These are phyloP conservation scores for Cheilosia urbana DNA, from an alignment of 2,888 invertebrate genomes.

Conservation along the genomic window DNA sequence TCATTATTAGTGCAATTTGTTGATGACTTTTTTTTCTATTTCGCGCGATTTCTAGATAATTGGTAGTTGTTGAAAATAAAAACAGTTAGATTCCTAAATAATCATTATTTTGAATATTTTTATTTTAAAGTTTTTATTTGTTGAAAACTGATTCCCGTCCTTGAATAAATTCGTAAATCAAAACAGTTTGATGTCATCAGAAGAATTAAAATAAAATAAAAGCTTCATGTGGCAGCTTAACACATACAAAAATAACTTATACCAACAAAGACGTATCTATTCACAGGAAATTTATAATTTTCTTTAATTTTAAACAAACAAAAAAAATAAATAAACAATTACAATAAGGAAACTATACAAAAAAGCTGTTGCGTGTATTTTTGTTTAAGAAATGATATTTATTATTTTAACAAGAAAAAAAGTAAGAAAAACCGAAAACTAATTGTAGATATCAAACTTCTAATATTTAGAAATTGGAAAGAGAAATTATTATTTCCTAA, in stretches of 20 bases:
- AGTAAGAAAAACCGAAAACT: constrained; percentile 27
- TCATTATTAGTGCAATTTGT: constrained; percentile 50
- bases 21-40: constrained; percentile 10
- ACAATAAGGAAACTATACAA: constrained; percentile 61
- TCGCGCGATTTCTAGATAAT: constrained; percentile 3
- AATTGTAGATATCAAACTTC: constrained; percentile 72
- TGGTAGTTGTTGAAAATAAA: background rate
- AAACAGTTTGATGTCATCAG: constrained; percentile 80
- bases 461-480: constrained; percentile 73
- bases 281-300: constrained; percentile 49
- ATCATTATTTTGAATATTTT: background rate
- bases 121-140: constrained; percentile 35
- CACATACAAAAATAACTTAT: constrained; percentile 41
- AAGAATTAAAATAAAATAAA: constrained; percentile 51
- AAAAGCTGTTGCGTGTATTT: constrained; percentile 79
- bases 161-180: constrained; percentile 75
- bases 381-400: constrained; percentile 77
- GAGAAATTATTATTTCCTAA: constrained; percentile 48
- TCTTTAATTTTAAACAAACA: constrained; percentile 51
- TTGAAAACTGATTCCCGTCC: constrained; percentile 64
- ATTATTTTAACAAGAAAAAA: constrained; percentile 55
- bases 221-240: constrained; percentile 77
- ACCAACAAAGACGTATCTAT: constrained; percentile 28
- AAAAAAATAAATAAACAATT: background rate
- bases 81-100: constrained; percentile 38